phyloP scores from a whole-genome alignment of 2,113 vertebrate species.

The Oenanthe oenanthe region DNA sequence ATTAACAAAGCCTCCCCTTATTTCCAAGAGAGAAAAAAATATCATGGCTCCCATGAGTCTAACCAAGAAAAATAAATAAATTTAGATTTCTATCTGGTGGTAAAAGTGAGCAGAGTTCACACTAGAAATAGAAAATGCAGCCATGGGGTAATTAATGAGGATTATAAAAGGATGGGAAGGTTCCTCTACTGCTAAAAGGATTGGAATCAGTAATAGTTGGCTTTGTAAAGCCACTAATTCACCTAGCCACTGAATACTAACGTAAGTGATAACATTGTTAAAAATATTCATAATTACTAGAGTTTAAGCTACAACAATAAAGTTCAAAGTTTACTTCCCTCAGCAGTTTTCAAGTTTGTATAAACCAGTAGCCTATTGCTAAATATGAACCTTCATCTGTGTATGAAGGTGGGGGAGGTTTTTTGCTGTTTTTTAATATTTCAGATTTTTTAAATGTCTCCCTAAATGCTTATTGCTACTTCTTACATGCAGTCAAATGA shows the following conservation, averaged over 20 bases:
- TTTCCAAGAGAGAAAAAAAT: not conserved
- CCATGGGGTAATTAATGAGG: not conserved
- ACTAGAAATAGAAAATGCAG: not conserved
- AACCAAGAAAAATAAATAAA: not conserved
- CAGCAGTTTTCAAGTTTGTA: not conserved
- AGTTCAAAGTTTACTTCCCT: not conserved
- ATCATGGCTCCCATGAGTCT: not conserved
- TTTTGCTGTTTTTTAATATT: accelerated
- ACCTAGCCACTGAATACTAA: not conserved
- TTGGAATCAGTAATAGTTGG: not conserved
- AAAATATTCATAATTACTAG: not conserved
- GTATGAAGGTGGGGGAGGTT: accelerated
- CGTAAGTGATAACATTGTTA: not conserved
- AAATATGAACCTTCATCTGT: not conserved
- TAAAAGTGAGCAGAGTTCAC: not conserved
- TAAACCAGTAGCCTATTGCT: not conserved
- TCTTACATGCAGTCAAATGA: not conserved
- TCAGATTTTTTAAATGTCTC: not conserved
- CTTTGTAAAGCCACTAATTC: not conserved
- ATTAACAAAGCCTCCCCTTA: not conserved
- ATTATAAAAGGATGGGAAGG: not conserved
- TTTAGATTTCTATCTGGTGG: not conserved
- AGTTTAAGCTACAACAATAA: not conserved
- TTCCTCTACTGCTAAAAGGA: not conserved
- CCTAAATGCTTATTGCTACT: not conserved